Conservation (phyloP, 2,113 vertebrate genomes). For the Anas platyrhynchos region DNA sequence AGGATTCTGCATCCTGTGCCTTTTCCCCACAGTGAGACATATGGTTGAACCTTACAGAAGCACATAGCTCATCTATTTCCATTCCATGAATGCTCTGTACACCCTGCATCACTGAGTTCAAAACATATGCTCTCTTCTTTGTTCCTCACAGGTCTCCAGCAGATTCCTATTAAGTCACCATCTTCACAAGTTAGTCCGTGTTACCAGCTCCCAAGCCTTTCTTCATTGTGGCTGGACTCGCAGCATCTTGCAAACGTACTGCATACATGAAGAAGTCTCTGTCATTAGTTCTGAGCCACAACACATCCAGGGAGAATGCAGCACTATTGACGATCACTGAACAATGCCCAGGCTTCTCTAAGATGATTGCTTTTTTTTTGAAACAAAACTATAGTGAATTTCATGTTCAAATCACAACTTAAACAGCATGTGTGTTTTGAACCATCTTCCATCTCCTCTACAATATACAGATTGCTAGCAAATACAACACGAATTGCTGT, state of each 20-base stretch:
- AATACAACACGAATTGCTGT: rapidly evolving
- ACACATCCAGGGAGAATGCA: background rate
- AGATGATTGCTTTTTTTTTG: background rate
- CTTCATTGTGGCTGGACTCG: background rate
- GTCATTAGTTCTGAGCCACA: background rate
- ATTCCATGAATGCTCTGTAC: background rate
- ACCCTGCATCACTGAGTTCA: background rate
- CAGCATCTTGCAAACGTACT: background rate
- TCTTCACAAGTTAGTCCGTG: background rate
- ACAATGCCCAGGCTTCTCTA: background rate
- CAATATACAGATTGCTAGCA: background rate
- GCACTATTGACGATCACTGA: background rate
- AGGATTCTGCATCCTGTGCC: background rate
- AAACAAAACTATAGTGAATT: background rate
- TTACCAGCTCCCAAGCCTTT: background rate
- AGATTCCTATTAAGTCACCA: background rate
- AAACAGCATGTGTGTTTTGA: background rate
- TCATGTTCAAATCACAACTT: background rate
- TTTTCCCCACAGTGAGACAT: background rate
- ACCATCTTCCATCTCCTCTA: background rate
- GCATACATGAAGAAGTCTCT: background rate
- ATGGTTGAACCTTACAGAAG: background rate
- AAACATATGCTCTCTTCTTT: background rate
- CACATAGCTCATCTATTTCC: background rate
- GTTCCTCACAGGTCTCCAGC: background rate